These are phyloP conservation scores for Drosophila pegasa DNA, from an alignment of 2,888 invertebrate genomes.

Conservation along the genomic window DNA sequence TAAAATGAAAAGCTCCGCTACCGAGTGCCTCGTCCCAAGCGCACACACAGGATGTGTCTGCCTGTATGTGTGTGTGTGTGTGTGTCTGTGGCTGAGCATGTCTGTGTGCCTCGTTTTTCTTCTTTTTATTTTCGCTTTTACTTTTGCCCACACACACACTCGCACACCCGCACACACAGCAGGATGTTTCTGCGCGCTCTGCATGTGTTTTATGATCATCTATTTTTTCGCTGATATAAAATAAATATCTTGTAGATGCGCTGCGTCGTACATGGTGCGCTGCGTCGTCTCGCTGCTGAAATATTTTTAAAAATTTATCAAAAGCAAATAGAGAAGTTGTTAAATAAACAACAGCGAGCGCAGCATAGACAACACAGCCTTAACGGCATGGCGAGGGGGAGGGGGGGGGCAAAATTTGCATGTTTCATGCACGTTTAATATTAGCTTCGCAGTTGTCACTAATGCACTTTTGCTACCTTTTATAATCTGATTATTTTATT, in stretches of 20 bases:
- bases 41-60: constrained; percentile 28
- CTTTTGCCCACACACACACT: constrained; percentile 50
- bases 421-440: constrained; percentile 75
- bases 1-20: constrained; percentile 79
- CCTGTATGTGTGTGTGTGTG: constrained; percentile 19
- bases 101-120: constrained; percentile 38
- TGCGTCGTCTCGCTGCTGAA: constrained; percentile 56
- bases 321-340: constrained; percentile 76
- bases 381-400: background rate
- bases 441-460: constrained; percentile 62
- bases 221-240: constrained; percentile 80
- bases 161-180: constrained; percentile 47
- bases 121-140: constrained; percentile 69
- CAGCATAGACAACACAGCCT: constrained; percentile 30
- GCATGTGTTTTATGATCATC: constrained; percentile 80
- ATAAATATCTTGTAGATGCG: constrained; percentile 80
- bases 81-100: constrained; percentile 34
- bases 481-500: constrained; percentile 22
- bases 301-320: constrained; percentile 81
- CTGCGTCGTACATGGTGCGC: constrained; percentile 56
- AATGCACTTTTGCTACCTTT: constrained; percentile 19
- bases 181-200: constrained; percentile 71
- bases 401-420: constrained; percentile 62
- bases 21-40: constrained; percentile 47
- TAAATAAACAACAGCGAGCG: constrained; percentile 47